A percentile compares a stretch with the other conserved stretches of the same genome.
Conservation (phyloP, 1,140 invertebrate species). For the Prorops nasuta region DNA sequence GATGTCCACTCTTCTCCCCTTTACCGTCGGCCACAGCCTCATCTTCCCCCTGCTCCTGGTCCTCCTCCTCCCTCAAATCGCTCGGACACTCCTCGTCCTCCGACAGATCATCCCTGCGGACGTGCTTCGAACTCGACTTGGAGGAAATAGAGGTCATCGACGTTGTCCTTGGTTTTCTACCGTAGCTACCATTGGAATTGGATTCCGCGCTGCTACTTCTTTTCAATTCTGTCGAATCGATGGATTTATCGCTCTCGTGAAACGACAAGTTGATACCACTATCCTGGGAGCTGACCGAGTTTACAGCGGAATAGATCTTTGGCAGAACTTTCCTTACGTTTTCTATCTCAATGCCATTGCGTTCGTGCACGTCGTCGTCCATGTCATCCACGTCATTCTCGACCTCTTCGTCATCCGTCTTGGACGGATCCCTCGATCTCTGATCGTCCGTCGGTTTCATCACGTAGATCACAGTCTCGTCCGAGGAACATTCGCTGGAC, state of each 20-base stretch:
- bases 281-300: conserved; percentile 71
- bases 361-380: conserved; percentile 50
- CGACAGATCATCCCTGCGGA: conserved; percentile 39
- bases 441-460: conserved; percentile 40
- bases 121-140: conserved; percentile 22
- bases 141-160: conserved; percentile 13
- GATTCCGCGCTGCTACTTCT: conserved; percentile 51
- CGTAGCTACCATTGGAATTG: conserved; percentile 31
- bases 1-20: conserved; percentile 3
- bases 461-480: conserved; percentile 53
- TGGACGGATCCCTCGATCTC: conserved; percentile 13
- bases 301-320: conserved; percentile 64
- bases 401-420: conserved; percentile 40
- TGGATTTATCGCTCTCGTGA: conserved; percentile 64
- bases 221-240: conserved; percentile 42
- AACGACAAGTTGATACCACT: conserved; percentile 75
- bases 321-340: conserved; percentile 40
- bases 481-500: conserved; percentile 54
- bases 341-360: conserved; percentile 19
- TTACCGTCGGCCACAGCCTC: conserved; percentile 10
- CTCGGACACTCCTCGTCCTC: conserved; percentile 45
- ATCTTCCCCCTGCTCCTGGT: conserved; percentile 13
- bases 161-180: conserved; percentile 24
- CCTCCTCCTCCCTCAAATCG: conserved; percentile 30
- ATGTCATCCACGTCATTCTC: conserved; percentile 50